Base-by-base conservation (phyloP, 2,888 invertebrate genomes). In the Dermolepida albohirtum region DNA sequence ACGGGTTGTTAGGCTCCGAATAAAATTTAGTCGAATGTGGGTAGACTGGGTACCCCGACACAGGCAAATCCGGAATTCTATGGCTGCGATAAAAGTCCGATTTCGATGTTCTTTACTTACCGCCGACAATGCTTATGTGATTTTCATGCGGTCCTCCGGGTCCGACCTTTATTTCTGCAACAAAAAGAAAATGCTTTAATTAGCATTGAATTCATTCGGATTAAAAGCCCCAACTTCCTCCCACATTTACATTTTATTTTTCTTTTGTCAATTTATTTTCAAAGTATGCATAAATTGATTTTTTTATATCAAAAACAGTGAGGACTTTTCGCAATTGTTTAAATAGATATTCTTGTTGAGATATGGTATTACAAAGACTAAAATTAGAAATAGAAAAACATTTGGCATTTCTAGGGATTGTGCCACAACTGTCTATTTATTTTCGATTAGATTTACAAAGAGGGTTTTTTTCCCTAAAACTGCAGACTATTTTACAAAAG, bases 121-220 rank as follows among this genome's bases (percentile, higher is more conserved):
- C 84, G 78, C 83, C 84, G 44, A 83, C 79, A 72, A 84, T 80
- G 76, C 82, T 82, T 70, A 84, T 80, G 69, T 83, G 83, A 75
- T 83, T 83, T 76, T 83, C 82, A 67, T 81, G 81, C 65, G 83
- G 79, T 69, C 81, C 80, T 71, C 82, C 81, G 43, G 83, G 82
- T 67, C 82, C 82, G 66, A 84, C 80, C 78, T 83, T 84, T 72
- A 84, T 84, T 80, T 84, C 84, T 84, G 81, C 71, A 83, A 83
- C 71, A 75, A 70, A 76, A 75, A 74, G 68, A 70, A 63, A 64
- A 65, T 41, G 17, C 17, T 27, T 51, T 51, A 51, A 51, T 51
- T 29, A 27, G 10, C 34, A 34, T 34, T 34, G 34, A 34, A 34
- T 34, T 8, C 34, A 34, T 17, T n/a, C 22, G 11, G 22, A 1